These are phyloP conservation scores for Pentamera pediparva DNA, from an alignment of 53 echinoderm and acorn worm species.

Conservation along the genomic window DNA sequence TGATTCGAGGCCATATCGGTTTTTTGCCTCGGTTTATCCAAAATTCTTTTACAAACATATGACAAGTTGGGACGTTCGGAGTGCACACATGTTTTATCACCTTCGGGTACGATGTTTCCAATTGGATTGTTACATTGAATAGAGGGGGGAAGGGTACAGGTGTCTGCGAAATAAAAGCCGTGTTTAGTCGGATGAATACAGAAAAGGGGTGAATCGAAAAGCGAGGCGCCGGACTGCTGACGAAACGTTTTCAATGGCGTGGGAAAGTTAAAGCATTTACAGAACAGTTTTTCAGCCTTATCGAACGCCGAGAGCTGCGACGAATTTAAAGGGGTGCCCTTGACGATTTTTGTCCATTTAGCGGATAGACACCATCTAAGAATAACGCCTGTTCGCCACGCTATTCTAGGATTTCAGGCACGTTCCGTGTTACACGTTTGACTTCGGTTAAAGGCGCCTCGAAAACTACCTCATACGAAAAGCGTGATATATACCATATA, in stretches of 20 bases:
- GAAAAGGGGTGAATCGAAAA: slow-evolving; percentile 36
- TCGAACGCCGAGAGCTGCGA: no score
- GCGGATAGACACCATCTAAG: no score
- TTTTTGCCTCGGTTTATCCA: not conserved
- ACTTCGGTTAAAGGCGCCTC: no score
- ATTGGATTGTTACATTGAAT: slow-evolving; percentile 23
- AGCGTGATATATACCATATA: no score
- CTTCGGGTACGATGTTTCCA: slow-evolving; percentile 31
- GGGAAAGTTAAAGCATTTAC: slow-evolving; percentile 40
- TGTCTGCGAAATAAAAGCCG: slow-evolving; percentile 18
- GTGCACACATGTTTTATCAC: slow-evolving; percentile 34
- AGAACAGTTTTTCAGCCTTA: no score
- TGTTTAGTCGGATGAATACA: not conserved
- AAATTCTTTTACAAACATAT: slow-evolving; percentile 22
- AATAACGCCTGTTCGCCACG: slow-evolving; percentile 1
- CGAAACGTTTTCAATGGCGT: slow-evolving; percentile 29
- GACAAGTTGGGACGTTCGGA: slow-evolving; percentile 20
- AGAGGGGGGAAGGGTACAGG: slow-evolving; percentile 12
- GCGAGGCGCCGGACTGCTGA: slow-evolving; percentile 47
- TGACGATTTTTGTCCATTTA: no score
- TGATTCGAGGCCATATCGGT: slow-evolving; percentile 26
- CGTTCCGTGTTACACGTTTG: no score
- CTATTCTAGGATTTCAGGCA: no score
- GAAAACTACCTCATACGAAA: no score
- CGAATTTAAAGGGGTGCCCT: slow-evolving; percentile 20